A percentile compares a stretch with the other conserved stretches of the same genome.
Evolutionary conservation across 1,140 invertebrate species (phyloP).

Genomic region (Tenebrio molitor): DNA sequence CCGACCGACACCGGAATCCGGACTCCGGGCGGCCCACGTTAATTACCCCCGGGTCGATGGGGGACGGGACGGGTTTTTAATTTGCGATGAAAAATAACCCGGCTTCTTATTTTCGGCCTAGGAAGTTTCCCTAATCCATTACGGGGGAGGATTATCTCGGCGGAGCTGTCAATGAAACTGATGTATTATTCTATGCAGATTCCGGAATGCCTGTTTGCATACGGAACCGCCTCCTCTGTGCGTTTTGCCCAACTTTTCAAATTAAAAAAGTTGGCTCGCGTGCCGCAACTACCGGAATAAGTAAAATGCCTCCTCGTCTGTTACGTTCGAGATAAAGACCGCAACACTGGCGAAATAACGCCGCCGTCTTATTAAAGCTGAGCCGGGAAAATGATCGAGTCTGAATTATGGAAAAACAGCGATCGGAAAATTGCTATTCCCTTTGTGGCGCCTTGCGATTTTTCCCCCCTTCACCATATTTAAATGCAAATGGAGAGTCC

Average conservation of each 20-base stretch:
- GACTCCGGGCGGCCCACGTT: not conserved
- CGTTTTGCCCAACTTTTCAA: conserved; percentile 20
- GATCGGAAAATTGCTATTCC: no score
- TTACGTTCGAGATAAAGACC: no score
- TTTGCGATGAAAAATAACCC: conserved; percentile 14
- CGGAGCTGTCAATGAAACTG: conserved; percentile 37
- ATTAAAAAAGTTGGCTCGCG: conserved; percentile 16
- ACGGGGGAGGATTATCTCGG: conserved; percentile 11
- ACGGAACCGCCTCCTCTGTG: conserved; percentile 1
- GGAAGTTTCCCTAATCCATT: conserved; percentile 31
- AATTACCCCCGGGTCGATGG: conserved; percentile 12
- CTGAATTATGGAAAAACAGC: no score
- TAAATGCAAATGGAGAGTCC: no score
- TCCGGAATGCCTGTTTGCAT: conserved; percentile 21
- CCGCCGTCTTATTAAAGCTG: no score
- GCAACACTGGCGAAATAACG: no score
- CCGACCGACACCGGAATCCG: conserved; percentile 1
- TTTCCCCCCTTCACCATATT: no score
- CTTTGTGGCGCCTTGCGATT: no score
- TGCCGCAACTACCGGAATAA: not conserved
- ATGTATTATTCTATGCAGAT: conserved; percentile 44
- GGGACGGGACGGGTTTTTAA: not conserved
- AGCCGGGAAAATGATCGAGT: no score
- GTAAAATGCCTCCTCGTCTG: no score
- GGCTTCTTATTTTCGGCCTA: conserved; percentile 14